A percentile compares a stretch with the other conserved stretches of the same genome.
phyloP scores from a whole-genome alignment of 1,140 invertebrate species.

The Diachasmimorpha longicaudata region DNA sequence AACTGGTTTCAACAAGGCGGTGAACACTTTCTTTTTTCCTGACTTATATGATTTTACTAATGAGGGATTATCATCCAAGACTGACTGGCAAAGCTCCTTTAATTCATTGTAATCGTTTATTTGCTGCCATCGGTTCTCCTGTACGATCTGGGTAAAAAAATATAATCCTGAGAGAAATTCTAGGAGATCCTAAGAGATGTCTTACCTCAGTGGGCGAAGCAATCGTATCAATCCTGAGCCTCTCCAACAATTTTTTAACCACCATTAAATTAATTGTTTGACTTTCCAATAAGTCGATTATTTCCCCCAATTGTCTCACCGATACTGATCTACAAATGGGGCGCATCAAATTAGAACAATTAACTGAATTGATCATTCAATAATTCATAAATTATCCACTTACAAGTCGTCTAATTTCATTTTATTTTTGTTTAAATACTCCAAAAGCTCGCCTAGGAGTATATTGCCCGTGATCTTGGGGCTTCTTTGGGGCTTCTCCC shows the following conservation, averaged over 20 bases:
- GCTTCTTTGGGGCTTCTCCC: conserved; percentile 58
- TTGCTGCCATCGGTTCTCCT: conserved; percentile 69
- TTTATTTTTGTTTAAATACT: conserved; percentile 70
- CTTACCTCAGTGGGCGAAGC: conserved; percentile 57
- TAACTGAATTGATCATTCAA: too few relatives aligned
- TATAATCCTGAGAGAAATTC: too few relatives aligned
- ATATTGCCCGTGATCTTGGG: conserved; percentile 70
- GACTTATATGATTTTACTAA: conserved; percentile 70
- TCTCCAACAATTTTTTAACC: conserved; percentile 63
- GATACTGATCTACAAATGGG: conserved; percentile 49
- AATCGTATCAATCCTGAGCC: conserved; percentile 61
- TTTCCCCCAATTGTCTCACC: conserved; percentile 64
- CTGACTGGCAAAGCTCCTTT: conserved; percentile 66
- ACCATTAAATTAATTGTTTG: conserved; percentile 69
- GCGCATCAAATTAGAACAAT: neutral
- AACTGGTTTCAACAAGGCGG: conserved; percentile 68
- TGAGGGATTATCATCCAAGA: conserved; percentile 73
- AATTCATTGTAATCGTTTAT: conserved; percentile 70
- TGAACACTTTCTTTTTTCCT: conserved; percentile 75
- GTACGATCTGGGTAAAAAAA: conserved; percentile 64
- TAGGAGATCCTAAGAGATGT: neutral
- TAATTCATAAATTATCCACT: too few relatives aligned
- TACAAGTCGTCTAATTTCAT: conserved; percentile 67
- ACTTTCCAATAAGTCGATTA: conserved; percentile 67
- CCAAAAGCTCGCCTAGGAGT: conserved; percentile 71